A percentile compares a stretch with the other conserved stretches of the same genome.
Conservation (phyloP, 2,797 vertebrate species). For the Lagocephalus sceleratus region DNA sequence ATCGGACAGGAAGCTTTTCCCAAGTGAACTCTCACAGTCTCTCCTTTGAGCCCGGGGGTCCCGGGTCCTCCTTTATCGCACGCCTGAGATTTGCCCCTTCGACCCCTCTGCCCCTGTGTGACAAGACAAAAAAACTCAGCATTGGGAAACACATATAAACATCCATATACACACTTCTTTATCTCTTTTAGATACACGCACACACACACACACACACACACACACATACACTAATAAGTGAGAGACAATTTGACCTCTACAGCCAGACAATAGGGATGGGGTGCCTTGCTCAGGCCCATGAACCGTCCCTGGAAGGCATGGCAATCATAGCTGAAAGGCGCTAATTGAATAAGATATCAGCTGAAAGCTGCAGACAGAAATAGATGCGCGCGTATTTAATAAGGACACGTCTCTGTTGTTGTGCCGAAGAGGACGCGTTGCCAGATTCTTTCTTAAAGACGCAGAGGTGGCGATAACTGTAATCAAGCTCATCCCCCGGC, state of each 20-base stretch:
- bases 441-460: conserved; percentile 31
- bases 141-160: no score
- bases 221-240: no score
- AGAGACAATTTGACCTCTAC: no score
- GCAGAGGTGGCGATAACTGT: conserved; percentile 24
- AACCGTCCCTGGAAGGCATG: no score
- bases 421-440: conserved; percentile 41
- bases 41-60: conserved; percentile 73
- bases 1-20: no score
- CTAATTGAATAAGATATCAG: conserved; percentile 63
- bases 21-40: conserved; percentile 66
- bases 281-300: no score
- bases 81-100: conserved; percentile 73
- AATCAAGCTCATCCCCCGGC: conserved; percentile 19
- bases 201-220: no score
- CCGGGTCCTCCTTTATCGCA: conserved; percentile 77
- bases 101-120: conserved; percentile 79
- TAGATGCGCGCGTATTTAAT: conserved; percentile 58
- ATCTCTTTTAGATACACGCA: no score
- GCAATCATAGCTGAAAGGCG: conserved; percentile 69
- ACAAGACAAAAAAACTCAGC: conserved; percentile 12
- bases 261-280: no score
- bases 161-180: no score
- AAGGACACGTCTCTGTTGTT: conserved; percentile 41
- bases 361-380: conserved; percentile 64